Evolutionary conservation across 2,113 vertebrate genomes (phyloP).

Genomic region (Hemicordylus capensis): DNA sequence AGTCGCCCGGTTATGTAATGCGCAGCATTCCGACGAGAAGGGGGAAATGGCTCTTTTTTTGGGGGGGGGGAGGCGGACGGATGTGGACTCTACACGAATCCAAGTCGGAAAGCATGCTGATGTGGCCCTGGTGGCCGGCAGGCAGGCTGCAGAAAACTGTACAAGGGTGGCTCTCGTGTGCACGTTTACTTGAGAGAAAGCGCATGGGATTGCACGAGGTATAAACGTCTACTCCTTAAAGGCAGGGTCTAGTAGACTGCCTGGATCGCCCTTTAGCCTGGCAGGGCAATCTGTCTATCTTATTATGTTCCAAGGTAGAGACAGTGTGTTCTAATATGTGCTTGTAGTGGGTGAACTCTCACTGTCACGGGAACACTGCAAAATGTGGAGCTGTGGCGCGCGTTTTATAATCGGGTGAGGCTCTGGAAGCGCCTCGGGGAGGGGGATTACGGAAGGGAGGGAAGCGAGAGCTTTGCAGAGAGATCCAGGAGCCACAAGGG

Average conservation of each 20-base stretch:
- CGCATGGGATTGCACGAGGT: not conserved
- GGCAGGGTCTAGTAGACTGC: no score
- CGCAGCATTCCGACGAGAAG: not conserved
- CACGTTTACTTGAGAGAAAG: no score
- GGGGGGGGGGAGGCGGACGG: not conserved
- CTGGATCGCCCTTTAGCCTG: no score
- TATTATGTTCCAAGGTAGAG: no score
- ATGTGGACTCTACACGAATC: no score
- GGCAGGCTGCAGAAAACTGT: no score
- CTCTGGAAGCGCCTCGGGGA: not conserved
- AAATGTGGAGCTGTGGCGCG: not conserved
- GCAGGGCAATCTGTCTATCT: no score
- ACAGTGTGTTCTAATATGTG: not conserved
- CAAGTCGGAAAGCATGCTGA: no score
- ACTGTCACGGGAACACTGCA: not conserved
- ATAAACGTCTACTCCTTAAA: no score
- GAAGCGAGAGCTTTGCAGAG: not conserved
- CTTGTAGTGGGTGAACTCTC: not conserved
- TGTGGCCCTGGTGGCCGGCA: no score
- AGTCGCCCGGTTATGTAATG: slow-evolving; percentile 6
- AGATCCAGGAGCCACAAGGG: not conserved
- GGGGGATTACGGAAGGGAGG: not conserved
- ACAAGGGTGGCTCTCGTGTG: no score
- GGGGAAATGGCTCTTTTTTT: no score
- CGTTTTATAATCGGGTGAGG: not conserved